Conservation (phyloP, 2,888 invertebrate species). For the Chironomus tentans region DNA sequence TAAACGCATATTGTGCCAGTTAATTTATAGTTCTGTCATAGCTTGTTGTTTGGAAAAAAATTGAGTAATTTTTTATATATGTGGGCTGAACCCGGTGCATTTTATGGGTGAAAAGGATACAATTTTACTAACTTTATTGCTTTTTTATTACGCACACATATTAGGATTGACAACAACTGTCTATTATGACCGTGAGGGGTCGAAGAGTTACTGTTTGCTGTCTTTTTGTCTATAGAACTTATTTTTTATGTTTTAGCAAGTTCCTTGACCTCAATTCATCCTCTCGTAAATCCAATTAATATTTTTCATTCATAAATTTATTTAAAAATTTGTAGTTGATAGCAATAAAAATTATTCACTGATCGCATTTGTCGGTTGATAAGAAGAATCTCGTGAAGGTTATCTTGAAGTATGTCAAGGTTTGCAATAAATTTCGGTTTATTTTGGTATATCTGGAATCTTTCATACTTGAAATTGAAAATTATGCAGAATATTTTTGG, state of each 20-base stretch:
- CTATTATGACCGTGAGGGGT: background rate
- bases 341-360: no score
- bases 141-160: background rate
- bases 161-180: background rate
- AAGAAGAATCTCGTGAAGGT: no score
- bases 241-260: background rate
- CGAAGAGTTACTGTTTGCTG: background rate
- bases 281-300: background rate
- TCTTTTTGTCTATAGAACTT: background rate
- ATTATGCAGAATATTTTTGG: no score
- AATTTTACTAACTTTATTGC: no score
- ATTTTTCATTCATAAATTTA: no score
- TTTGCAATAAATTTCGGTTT: no score
- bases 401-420: no score
- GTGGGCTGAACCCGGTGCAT: background rate
- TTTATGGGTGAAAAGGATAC: background rate
- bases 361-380: no score
- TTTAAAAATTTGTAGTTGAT: no score
- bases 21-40: constrained; percentile 3
- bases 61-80: background rate
- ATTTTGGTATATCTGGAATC: no score
- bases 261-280: constrained; percentile 5
- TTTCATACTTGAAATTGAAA: no score
- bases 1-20: constrained; percentile 12
- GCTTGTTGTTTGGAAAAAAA: background rate